Base-by-base conservation (phyloP, 2,113 vertebrate species). In the Ochotona princeps region DNA sequence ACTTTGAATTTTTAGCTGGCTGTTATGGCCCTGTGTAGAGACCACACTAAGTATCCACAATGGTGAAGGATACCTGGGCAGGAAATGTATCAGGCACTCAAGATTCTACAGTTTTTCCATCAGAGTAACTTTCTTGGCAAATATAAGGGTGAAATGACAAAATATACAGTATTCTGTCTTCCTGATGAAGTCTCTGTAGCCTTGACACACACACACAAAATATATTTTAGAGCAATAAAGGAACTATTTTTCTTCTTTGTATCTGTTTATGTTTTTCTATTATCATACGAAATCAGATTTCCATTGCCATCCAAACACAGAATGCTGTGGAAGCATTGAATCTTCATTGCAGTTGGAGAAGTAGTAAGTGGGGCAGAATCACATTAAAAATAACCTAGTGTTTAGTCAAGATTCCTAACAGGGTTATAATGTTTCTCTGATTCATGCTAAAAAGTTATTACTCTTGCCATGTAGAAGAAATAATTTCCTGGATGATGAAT, bases 401-500 rank as follows among this genome's bases (percentile, higher is more conserved):
- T 96, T 96, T 89, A 96, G 76, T 96, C 89, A 87, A 74, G 93
- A 93, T 95, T 90, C 67, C 60, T 90, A 92, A 87, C 20, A 93
- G 80, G 73, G 54, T 73, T 92, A 95, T 95, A 80, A 89, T 94
- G 49, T 88, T 83, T 96, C 97, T 96, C 83, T 97, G 94, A 96
- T 94, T 93, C 92, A 44, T 95, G 82, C 92, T 96, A 73, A 94
- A 97, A 94, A 93, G 51, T 96, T 92, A 92, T 92, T 94, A 83
- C 78, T 92, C 92, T 96, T 96, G 89, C 90, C 96, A 63, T 86
- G 72, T 60, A 7, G 79, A 96, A 95, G 95, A 89, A 97, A 92
- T 97, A 85, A 97, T 97, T 97, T 97, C 89, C 76, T 95, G 95
- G 87, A 87, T 96, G 91, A 96, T 96, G 65, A 87, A 47, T 80